Base-by-base conservation (phyloP, 2,888 invertebrate species). In the Thalpophila matura region DNA sequence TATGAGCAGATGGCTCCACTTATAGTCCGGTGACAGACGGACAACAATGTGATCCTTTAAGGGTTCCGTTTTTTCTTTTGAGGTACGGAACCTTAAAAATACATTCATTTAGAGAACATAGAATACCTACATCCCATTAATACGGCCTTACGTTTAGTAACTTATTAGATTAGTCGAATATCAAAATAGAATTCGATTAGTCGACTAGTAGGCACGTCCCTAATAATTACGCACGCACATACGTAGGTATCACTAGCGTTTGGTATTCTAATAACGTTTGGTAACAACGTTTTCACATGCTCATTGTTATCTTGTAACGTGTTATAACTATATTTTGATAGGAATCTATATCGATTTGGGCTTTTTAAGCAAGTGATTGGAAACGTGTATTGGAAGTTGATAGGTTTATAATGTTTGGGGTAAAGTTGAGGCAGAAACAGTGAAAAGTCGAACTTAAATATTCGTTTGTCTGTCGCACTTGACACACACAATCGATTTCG, bases 271-370 rank as follows among this genome's bases (percentile, higher is more conserved):
- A 54, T 33, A 22, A 29, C 63, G 45, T 73, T 12, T 9, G 4
- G 4, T 59, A 45, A 73, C 49, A 46, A 40, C 53, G 50, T 74
- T 64, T 57, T 50, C 74, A 64, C 45, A 40, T 49, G 53, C 37
- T 56, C 64, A 40, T 56, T 74, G 59, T 59, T 64, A 69, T 72
- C 57, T 42, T 22, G 35, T 62, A 56, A 64, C 53, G 29, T 56
- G 50, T 57, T 45, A 42, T 38, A 38, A 59, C 38, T 65, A 47
- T 43, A 43, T 59, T 58, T 54, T 38, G 33, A 57, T 50, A 38
- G 31, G 14, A 40, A 49, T 45, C 37, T 31, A 42, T 46, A 51
- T 64, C 24, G 43, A 35, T 43, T 53, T 12, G 2, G 29, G 12
- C 2, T 22, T 38, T 18, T 58, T 27, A 24, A 5, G 24, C 12